A percentile compares a stretch with the other conserved stretches of the same genome.
These are phyloP conservation scores for Ictidomys tridecemlineatus DNA, from an alignment of 2,113 vertebrate species.

Conservation along the genomic window DNA sequence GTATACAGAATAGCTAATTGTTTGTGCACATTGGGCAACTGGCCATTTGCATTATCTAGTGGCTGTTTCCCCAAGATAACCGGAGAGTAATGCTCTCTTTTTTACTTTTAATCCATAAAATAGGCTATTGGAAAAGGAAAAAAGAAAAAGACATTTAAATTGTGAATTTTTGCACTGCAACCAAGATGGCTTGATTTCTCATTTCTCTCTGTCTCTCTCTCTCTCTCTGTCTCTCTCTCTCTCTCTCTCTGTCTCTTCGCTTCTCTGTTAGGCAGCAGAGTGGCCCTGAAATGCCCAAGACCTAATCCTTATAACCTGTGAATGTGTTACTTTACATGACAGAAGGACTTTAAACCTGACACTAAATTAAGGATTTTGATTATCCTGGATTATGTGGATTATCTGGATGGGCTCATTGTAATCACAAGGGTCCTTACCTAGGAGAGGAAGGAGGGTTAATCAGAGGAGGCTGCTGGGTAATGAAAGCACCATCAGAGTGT, in stretches of 20 bases:
- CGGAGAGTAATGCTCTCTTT: not conserved
- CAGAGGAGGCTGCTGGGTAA: not conserved
- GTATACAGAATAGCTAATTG: not conserved
- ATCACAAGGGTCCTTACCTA: not conserved
- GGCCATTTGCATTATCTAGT: not conserved
- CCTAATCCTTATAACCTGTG: not conserved
- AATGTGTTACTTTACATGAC: not conserved
- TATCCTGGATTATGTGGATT: not conserved
- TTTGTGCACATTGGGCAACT: not conserved
- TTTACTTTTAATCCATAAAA: conserved; percentile 25
- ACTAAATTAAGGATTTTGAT: not conserved
- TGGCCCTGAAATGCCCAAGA: not conserved
- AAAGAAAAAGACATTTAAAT: not conserved
- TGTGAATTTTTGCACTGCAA: not conserved
- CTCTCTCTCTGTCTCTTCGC: too few species aligned
- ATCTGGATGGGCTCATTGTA: not conserved
- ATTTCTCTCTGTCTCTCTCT: not conserved
- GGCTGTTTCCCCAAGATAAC: not conserved
- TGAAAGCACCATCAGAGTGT: not conserved
- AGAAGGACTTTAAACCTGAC: not conserved
- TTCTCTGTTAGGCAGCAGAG: not conserved
- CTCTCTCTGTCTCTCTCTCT: not conserved
- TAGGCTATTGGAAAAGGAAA: not conserved
- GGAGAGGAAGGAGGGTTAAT: not conserved
- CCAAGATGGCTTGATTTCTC: not conserved